Evolutionary conservation across 2,888 invertebrate genomes (phyloP).

Genomic region (Cheilosia soror): DNA sequence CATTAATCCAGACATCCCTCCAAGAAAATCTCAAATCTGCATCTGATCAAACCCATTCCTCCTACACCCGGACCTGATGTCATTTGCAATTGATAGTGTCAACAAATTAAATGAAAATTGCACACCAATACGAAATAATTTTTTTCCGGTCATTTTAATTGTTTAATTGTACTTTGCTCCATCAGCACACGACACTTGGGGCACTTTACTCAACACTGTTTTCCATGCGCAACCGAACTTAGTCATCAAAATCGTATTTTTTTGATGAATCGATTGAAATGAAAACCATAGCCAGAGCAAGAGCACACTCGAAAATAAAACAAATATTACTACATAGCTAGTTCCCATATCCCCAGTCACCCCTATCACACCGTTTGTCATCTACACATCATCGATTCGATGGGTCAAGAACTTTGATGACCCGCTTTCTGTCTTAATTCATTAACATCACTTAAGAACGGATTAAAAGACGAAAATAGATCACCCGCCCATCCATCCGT

Average conservation of each 20-base stretch:
- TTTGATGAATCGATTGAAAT: conserved; percentile 42
- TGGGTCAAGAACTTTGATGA: conserved; percentile 67
- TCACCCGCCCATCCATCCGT: neutral
- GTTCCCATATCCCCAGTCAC: neutral
- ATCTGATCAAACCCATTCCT: neutral
- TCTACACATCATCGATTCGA: neutral
- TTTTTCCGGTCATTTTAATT: conserved; percentile 21
- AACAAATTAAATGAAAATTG: conserved; percentile 45
- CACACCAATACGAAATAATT: conserved; percentile 14
- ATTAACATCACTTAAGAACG: conserved; percentile 69
- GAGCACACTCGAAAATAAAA: neutral
- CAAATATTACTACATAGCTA: neutral
- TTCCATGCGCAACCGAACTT: neutral
- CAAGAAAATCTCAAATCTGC: neutral
- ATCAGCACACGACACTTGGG: conserved; percentile 20
- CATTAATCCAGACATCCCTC: too few species aligned
- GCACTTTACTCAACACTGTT: neutral
- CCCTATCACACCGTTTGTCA: conserved; percentile 3
- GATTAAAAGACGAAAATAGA: conserved; percentile 60
- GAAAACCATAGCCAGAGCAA: conserved; percentile 8
- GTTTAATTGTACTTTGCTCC: conserved; percentile 49
- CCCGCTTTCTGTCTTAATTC: conserved; percentile 70
- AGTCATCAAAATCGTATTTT: conserved; percentile 39
- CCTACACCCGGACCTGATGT: neutral
- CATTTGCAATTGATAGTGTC: conserved; percentile 17